Evolutionary conservation across 2,888 invertebrate genomes (phyloP).

Genomic region (Euzophera pinguis): DNA sequence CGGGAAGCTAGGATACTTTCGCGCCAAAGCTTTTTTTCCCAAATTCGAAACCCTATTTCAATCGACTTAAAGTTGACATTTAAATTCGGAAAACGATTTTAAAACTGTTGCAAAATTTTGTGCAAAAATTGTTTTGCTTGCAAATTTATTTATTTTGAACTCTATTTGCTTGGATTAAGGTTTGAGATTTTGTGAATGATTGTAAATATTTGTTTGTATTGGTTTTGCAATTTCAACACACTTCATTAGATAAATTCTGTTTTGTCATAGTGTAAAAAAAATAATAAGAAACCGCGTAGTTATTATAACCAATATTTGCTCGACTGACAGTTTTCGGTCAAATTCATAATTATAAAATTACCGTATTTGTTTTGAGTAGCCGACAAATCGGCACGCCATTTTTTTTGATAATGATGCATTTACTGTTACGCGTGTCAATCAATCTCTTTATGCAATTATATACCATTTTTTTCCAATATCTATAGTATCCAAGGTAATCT

Average conservation of each 20-base stretch:
- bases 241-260: conserved; percentile 48
- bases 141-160: background rate
- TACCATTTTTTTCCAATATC: too few species aligned
- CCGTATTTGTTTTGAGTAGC: conserved; percentile 12
- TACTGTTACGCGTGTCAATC: too few species aligned
- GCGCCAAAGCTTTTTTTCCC: background rate
- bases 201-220: background rate
- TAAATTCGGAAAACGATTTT: background rate
- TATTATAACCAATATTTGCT: conserved; percentile 42
- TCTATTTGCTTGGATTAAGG: background rate
- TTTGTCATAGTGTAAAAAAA: conserved; percentile 45
- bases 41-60: conserved; percentile 13
- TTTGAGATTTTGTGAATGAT: background rate
- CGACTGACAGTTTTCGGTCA: conserved; percentile 28
- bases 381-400: conserved; percentile 13
- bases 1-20: conserved; percentile 20
- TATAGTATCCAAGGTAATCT: too few species aligned
- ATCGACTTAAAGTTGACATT: conserved; percentile 7
- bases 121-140: conserved; percentile 10
- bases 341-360: conserved; percentile 25
- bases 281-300: conserved; percentile 38
- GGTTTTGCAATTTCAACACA: conserved; percentile 29
- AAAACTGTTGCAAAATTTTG: conserved; percentile 9
- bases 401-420: background rate
- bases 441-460: too few species aligned